A percentile compares a stretch with the other conserved stretches of the same genome.
Evolutionary conservation across 1,140 invertebrate genomes (phyloP).

Genomic region (Leptinotarsa undecemlineata): DNA sequence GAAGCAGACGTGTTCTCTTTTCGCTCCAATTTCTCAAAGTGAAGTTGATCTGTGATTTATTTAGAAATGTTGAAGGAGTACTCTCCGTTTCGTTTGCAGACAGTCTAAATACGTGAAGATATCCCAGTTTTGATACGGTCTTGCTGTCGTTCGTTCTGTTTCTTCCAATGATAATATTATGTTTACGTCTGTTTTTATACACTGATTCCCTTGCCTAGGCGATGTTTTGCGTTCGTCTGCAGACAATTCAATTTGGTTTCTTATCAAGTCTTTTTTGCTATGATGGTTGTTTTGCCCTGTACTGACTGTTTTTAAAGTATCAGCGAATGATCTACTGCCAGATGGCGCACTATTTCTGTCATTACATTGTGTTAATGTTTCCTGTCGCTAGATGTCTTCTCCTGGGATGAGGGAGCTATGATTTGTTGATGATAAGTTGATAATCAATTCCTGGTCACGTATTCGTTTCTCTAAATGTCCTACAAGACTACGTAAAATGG

Average conservation of each 20-base stretch:
- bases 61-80: background rate
- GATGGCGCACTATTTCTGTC: background rate
- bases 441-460: background rate
- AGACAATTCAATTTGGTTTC: slow-evolving; percentile 6
- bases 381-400: background rate
- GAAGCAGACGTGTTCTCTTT: slow-evolving; percentile 5
- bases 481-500: background rate
- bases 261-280: background rate
- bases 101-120: background rate
- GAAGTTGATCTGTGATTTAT: background rate
- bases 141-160: slow-evolving; percentile 13
- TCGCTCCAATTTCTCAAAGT: too few relatives aligned
- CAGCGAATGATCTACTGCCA: background rate
- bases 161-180: slow-evolving; percentile 11
- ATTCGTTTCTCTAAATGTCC: background rate
- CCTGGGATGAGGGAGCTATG: background rate
- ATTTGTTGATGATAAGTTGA: background rate
- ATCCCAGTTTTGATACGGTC: slow-evolving; percentile 8
- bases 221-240: slow-evolving; percentile 11
- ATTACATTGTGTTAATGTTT: background rate
- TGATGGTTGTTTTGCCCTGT: background rate
- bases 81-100: background rate
- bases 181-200: slow-evolving; percentile 14
- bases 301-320: background rate
- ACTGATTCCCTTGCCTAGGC: background rate